Evolutionary conservation across 2,797 vertebrate species (phyloP).

Genomic region (Peromyscus eremicus): DNA sequence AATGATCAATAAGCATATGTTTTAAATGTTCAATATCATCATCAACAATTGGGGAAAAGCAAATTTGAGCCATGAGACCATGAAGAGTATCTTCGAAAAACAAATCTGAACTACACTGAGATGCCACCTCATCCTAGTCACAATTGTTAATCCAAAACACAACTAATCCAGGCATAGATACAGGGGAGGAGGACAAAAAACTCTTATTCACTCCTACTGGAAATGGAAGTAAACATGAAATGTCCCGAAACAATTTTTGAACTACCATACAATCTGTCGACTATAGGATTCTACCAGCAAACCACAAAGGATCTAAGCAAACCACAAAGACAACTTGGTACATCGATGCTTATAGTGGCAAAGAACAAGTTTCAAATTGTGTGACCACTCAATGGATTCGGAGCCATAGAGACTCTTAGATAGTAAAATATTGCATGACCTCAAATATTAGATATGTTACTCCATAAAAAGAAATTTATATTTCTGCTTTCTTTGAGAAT

Average conservation of each 20-base stretch:
- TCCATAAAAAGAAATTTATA: neutral
- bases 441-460: neutral
- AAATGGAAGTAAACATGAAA: neutral
- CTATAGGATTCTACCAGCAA: neutral
- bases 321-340: neutral
- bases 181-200: neutral
- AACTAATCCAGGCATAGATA: neutral
- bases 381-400: neutral
- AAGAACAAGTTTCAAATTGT: constrained; percentile 25
- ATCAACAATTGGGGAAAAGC: neutral
- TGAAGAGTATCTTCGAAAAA: neutral
- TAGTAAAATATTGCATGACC: neutral
- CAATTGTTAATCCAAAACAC: neutral
- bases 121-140: neutral
- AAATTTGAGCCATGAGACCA: neutral
- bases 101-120: neutral
- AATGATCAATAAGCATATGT: neutral
- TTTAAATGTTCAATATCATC: neutral
- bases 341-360: neutral
- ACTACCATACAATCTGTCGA: neutral
- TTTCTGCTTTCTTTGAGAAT: constrained; percentile 13
- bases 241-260: neutral
- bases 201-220: neutral
- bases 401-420: neutral
- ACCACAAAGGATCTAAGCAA: neutral